A percentile compares a stretch with the other conserved stretches of the same genome.
These are phyloP conservation scores for Hypselothyrea guttata DNA, from an alignment of 2,888 invertebrate genomes.

Conservation along the genomic window DNA sequence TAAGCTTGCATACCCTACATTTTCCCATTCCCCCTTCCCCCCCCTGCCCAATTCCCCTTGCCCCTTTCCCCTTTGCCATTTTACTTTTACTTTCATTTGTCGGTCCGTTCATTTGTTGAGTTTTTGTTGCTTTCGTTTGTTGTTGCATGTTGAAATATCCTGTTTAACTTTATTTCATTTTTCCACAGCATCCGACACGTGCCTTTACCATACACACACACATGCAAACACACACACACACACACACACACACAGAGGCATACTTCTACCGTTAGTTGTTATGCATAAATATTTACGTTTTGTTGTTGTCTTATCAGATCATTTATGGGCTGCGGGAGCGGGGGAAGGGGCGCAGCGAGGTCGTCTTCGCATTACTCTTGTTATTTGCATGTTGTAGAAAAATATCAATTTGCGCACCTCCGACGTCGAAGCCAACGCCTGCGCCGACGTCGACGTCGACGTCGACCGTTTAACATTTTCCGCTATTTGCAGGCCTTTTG, in stretches of 20 bases:
- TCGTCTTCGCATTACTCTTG: constrained; percentile 65
- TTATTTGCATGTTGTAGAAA: constrained; percentile 76
- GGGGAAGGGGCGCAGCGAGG: constrained; percentile 14
- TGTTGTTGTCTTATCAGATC: constrained; percentile 77
- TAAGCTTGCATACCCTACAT: background rate
- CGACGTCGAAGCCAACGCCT: constrained; percentile 45
- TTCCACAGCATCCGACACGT: constrained; percentile 76
- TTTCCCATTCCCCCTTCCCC: background rate
- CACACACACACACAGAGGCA: background rate
- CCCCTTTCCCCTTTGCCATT: constrained; percentile 17
- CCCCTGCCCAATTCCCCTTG: background rate
- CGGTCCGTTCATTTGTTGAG: constrained; percentile 60
- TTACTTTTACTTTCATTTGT: constrained; percentile 70
- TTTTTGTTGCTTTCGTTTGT: constrained; percentile 37
- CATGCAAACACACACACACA: constrained; percentile 6
- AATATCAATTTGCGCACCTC: constrained; percentile 75
- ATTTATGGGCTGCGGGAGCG: constrained; percentile 50
- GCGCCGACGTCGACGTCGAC: constrained; percentile 25
- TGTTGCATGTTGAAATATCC: constrained; percentile 71
- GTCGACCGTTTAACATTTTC: constrained; percentile 70
- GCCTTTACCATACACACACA: constrained; percentile 37
- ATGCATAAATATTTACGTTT: constrained; percentile 75
- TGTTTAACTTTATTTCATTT: constrained; percentile 76
- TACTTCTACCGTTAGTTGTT: constrained; percentile 53
- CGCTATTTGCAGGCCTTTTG: constrained; percentile 75